A percentile compares a stretch with the other conserved stretches of the same genome.
phyloP scores from a whole-genome alignment of 2,888 invertebrate genomes.

The Papilio elwesi region DNA sequence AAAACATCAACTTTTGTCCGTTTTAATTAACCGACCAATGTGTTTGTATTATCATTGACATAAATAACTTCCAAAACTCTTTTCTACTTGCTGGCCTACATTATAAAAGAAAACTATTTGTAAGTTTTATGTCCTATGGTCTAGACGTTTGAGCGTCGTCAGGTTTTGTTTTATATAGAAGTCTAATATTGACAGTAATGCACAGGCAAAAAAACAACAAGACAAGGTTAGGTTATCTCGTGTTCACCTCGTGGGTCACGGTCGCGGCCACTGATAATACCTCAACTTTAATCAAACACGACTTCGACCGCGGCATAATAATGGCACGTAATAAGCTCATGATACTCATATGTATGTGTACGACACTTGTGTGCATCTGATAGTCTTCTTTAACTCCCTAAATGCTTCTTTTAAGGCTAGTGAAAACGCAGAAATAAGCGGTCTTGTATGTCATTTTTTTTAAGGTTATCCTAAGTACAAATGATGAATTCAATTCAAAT shows the following conservation, averaged over 20 bases:
- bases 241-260: constrained; percentile 4
- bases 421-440: neutral
- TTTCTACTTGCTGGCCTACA: too few relatives aligned
- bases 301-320: constrained; percentile 6
- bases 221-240: constrained; percentile 23
- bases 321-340: constrained; percentile 16
- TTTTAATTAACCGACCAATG: too few relatives aligned
- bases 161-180: too few relatives aligned
- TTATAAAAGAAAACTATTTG: too few relatives aligned
- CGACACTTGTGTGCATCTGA: constrained; percentile 21
- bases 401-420: neutral
- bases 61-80: too few relatives aligned
- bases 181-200: too few relatives aligned
- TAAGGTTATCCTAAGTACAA: neutral
- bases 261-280: constrained; percentile 32
- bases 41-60: too few relatives aligned
- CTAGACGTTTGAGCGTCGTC: too few relatives aligned
- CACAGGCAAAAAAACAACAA: neutral
- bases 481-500: too few relatives aligned
- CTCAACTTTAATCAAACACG: constrained; percentile 16
- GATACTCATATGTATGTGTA: neutral
- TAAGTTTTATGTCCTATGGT: too few relatives aligned
- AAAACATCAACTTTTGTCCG: too few relatives aligned
- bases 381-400: constrained; percentile 23
- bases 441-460: neutral